A percentile compares a stretch with the other conserved stretches of the same genome.
Conservation (phyloP, 2,888 invertebrate species). For the Cephus runcator region DNA sequence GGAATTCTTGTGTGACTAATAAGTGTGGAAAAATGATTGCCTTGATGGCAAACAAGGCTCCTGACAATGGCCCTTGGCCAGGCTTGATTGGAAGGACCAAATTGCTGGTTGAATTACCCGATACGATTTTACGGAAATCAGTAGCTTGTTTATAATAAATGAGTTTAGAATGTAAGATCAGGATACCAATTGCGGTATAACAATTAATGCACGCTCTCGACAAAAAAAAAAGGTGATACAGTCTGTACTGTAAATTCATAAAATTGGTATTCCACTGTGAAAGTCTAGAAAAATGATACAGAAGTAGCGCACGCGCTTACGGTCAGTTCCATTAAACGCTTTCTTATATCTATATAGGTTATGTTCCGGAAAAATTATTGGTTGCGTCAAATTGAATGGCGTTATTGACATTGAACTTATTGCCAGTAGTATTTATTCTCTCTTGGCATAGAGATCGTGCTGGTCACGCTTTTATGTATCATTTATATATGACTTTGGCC, state of each 20-base stretch:
- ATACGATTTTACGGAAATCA: not conserved
- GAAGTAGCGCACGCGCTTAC: not conserved
- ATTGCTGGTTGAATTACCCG: not conserved
- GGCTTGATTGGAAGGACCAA: not conserved
- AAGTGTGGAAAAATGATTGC: not conserved
- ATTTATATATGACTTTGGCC: too few species aligned
- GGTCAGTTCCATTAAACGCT: not conserved
- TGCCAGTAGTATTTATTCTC: not conserved
- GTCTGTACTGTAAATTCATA: not conserved
- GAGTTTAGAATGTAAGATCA: not conserved
- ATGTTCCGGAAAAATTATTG: not conserved
- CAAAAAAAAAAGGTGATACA: not conserved
- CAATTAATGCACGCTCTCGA: not conserved
- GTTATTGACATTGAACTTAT: not conserved
- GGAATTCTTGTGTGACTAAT: not conserved
- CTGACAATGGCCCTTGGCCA: not conserved
- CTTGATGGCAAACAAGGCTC: not conserved
- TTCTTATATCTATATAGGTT: not conserved
- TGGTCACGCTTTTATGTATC: too few species aligned
- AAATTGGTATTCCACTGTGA: not conserved
- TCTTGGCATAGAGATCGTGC: not conserved
- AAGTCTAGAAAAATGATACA: not conserved
- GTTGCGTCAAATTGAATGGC: not conserved
- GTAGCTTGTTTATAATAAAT: not conserved
- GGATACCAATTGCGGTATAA: not conserved